phyloP scores from a whole-genome alignment of 2,888 invertebrate species.

The Crematogaster levior region DNA sequence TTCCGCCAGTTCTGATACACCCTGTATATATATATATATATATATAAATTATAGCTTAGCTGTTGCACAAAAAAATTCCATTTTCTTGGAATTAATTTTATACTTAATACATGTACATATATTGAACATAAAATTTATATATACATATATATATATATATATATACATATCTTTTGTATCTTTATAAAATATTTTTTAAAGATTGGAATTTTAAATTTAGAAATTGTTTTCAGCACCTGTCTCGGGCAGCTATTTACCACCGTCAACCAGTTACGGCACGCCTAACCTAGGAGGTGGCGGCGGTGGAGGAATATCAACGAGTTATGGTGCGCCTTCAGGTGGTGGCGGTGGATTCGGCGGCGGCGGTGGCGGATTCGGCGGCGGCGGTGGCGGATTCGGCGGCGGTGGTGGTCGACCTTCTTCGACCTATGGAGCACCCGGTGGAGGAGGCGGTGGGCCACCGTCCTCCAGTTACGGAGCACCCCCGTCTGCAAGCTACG shows the following conservation, averaged over 20 bases:
- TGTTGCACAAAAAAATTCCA: too few relatives aligned
- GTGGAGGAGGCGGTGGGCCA: conserved; percentile 80
- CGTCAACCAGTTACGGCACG: conserved; percentile 86
- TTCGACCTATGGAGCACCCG: conserved; percentile 71
- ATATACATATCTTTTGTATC: too few relatives aligned
- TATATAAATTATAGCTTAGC: too few relatives aligned
- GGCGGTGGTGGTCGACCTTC: conserved; percentile 66
- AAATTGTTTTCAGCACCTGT: conserved; percentile 85
- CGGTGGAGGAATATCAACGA: conserved; percentile 74
- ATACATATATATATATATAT: too few relatives aligned
- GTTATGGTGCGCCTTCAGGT: conserved; percentile 77
- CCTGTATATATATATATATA: too few relatives aligned
- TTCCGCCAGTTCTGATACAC: too few relatives aligned
- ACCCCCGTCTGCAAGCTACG: conserved; percentile 81
- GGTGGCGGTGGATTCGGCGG: conserved; percentile 65
- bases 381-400: conserved; percentile 40
- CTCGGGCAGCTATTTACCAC: conserved; percentile 88
- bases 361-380: conserved; percentile 55
- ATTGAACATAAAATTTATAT: too few relatives aligned
- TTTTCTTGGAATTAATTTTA: too few relatives aligned
- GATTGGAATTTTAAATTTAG: background rate
- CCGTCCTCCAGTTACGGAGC: conserved; percentile 81
- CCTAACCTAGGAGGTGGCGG: conserved; percentile 82
- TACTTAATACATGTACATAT: too few relatives aligned
- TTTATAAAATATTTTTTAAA: background rate